phyloP scores from a whole-genome alignment of 2,888 invertebrate species.

The Andricus quercusramuli region DNA sequence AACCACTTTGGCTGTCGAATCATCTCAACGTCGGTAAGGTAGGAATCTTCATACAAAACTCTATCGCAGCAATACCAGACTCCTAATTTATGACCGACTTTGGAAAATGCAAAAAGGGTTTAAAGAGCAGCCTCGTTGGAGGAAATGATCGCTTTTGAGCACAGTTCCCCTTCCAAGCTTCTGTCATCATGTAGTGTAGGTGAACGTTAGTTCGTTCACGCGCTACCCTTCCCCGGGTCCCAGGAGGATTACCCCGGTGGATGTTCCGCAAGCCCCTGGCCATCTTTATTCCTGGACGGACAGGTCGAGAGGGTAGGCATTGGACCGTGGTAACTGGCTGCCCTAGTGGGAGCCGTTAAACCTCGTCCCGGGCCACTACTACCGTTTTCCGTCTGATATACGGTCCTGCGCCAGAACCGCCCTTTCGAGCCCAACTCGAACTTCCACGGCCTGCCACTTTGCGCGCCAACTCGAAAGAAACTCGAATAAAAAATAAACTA shows the following conservation, averaged over 20 bases:
- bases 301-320: constrained; percentile 77
- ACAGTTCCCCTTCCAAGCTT: constrained; percentile 5
- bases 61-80: too few species aligned
- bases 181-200: constrained; percentile 19
- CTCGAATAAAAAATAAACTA: constrained; percentile 18
- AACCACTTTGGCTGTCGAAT: too few species aligned
- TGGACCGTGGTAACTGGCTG: constrained; percentile 77
- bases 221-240: constrained; percentile 64
- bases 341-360: constrained; percentile 78
- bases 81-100: too few species aligned
- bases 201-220: constrained; percentile 35
- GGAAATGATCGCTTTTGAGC: constrained; percentile 14
- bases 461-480: constrained; percentile 6
- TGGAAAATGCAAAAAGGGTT: neutral
- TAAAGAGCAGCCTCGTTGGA: neutral
- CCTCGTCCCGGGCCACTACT: constrained; percentile 72
- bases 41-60: too few species aligned
- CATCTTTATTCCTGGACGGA: constrained; percentile 76
- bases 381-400: constrained; percentile 72
- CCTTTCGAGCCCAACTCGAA: constrained; percentile 67
- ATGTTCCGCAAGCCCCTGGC: constrained; percentile 66
- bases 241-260: constrained; percentile 66
- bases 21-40: too few species aligned
- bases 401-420: constrained; percentile 66
- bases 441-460: constrained; percentile 48